Conservation (phyloP, 2,113 vertebrate species). For the Turnix velox region DNA sequence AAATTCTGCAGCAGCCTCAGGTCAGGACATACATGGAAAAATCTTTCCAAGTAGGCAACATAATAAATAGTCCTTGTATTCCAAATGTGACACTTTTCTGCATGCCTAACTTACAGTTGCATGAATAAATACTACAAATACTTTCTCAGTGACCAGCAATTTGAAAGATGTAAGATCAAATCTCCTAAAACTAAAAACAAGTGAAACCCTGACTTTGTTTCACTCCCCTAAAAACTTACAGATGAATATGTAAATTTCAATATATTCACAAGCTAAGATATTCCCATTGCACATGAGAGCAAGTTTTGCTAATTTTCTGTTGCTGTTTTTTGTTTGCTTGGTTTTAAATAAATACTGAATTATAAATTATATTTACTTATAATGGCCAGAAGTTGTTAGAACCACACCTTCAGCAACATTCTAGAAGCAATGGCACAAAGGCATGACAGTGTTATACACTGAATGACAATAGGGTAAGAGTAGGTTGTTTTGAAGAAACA, state of each 20-base stretch:
- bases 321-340: accelerated
- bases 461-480: accelerated
- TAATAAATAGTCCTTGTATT: neutral
- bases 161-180: neutral
- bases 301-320: neutral
- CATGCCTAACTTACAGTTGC: too few relatives aligned
- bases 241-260: neutral
- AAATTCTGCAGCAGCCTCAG: neutral
- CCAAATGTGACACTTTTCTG: neutral
- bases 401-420: neutral
- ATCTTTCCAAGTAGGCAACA: neutral
- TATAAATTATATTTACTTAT: neutral
- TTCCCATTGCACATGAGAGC: neutral
- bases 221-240: neutral
- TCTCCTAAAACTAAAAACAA: neutral
- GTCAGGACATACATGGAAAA: neutral
- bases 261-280: neutral
- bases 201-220: neutral
- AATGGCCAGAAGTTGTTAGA: neutral
- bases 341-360: accelerated
- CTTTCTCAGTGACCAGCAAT: neutral
- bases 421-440: neutral
- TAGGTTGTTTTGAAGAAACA: neutral
- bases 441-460: neutral
- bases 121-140: too few relatives aligned